Evolutionary conservation across 2,113 vertebrate species (phyloP).

Genomic region (Perca fluviatilis): DNA sequence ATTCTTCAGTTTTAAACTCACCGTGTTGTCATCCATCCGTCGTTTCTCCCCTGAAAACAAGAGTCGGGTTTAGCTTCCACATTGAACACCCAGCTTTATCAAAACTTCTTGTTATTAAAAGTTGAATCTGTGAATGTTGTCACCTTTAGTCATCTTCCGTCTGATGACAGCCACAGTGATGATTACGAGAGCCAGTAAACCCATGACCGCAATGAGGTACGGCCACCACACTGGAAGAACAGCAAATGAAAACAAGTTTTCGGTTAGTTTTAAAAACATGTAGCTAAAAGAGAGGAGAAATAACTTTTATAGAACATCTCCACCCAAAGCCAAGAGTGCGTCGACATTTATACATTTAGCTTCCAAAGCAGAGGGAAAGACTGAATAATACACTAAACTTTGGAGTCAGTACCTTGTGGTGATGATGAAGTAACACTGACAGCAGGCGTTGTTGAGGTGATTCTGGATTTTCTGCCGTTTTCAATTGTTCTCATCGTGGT

Average conservation of each 20-base stretch:
- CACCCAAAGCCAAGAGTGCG: background rate
- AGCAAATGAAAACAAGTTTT: background rate
- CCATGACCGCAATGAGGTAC: background rate
- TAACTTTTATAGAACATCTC: too few species aligned
- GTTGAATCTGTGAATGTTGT: background rate
- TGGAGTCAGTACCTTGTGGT: background rate
- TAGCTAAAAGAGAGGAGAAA: background rate
- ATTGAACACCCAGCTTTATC: background rate
- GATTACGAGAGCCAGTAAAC: background rate
- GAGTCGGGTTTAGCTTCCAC: background rate
- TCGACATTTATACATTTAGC: too few species aligned
- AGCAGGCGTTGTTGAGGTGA: rapidly evolving
- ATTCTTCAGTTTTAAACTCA: slow-evolving; percentile 11
- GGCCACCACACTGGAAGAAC: background rate
- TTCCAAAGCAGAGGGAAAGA: background rate
- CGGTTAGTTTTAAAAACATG: background rate
- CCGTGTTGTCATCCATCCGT: background rate
- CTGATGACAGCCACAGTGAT: background rate
- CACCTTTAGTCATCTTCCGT: slow-evolving; percentile 19
- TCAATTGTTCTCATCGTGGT: background rate
- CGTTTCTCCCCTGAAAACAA: slow-evolving; percentile 8
- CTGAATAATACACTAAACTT: too few species aligned
- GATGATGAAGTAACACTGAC: background rate
- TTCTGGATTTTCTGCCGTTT: too few species aligned
- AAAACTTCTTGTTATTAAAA: background rate